phyloP scores from a whole-genome alignment of 1,140 invertebrate species.

The Pachypeltis micranthus region DNA sequence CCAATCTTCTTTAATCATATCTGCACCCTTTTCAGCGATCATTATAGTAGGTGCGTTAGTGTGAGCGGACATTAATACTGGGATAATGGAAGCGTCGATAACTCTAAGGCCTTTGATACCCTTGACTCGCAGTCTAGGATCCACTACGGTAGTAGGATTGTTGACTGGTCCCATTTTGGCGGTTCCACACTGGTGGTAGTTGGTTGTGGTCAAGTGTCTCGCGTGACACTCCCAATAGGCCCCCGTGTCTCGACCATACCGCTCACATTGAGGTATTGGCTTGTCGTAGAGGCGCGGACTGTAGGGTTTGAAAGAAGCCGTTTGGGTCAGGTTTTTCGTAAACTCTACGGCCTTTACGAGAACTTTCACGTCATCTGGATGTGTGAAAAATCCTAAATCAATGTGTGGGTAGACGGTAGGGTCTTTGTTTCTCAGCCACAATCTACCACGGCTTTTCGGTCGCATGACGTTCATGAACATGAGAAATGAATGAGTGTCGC shows the following conservation, averaged over 20 bases:
- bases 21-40: slow-evolving; percentile 55
- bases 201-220: slow-evolving; percentile 33
- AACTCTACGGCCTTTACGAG: slow-evolving; percentile 33
- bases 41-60: slow-evolving; percentile 53
- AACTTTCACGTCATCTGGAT: slow-evolving; percentile 36
- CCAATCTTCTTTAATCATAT: slow-evolving; percentile 44
- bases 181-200: slow-evolving; percentile 46
- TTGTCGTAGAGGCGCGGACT: slow-evolving; percentile 46
- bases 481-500: slow-evolving; percentile 32
- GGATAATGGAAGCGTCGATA: slow-evolving; percentile 54
- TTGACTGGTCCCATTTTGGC: slow-evolving; percentile 49
- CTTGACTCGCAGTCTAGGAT: slow-evolving; percentile 43
- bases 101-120: slow-evolving; percentile 48
- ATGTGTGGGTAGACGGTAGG: slow-evolving; percentile 62
- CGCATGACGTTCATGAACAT: slow-evolving; percentile 34
- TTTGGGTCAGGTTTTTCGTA: slow-evolving; percentile 27
- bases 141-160: slow-evolving; percentile 47
- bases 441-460: slow-evolving; percentile 46
- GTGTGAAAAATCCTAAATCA: slow-evolving; percentile 62
- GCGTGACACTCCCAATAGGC: slow-evolving; percentile 61
- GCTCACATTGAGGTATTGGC: slow-evolving; percentile 44
- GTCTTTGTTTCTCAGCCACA: slow-evolving; percentile 44
- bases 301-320: slow-evolving; percentile 30
- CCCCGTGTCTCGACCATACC: slow-evolving; percentile 46
- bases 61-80: slow-evolving; percentile 45